Evolutionary conservation across 2,113 vertebrate genomes (phyloP), one percentile per base, ranked within the genome.

Genomic region (Brienomyrus brachyistius): DNA sequence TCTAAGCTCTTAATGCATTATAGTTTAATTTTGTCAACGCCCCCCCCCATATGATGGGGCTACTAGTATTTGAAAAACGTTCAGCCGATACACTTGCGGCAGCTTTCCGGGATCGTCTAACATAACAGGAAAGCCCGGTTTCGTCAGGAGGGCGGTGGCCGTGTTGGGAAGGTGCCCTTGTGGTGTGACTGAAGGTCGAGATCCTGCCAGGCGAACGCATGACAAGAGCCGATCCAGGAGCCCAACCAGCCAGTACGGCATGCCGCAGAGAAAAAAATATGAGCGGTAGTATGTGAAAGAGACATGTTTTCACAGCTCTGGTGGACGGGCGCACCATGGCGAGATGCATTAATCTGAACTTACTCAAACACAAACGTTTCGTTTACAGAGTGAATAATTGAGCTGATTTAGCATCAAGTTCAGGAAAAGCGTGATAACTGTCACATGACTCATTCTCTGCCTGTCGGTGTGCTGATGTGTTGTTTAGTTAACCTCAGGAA

Each of bases 331-430:
- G 48, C 88, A 92, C 94, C 95, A 94, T 94, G 95, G 96, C 95
- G 95, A 94, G 94, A 93, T 93, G 93, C 94, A 95, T 95, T 94
- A 95, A 96, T 95, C 92, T 93, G 94, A 95, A 90, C 93, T 94
- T 96, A 95, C 96, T 96, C 94, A 95, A 96, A 97, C 95, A 94
- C 96, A 97, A 97, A 97, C 96, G 95, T 91, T 94, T 93, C 94
- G 94, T 10, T 92, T 91, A 59, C 88, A 92, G 92, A 92, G 54
- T 52, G 89, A 89, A 91, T 92, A 92, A 93, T 91, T 93, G 94
- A 94, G 91, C 89, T 92, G 66, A 93, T 94, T 91, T 93, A 51
- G 90, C 91, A 91, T 92, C 59, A 88, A 4, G 48, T 92, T 91
- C 90, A 45, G 92, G 90, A 93, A 92, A 89, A 92, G 9, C 54